Conservation (phyloP, 2,797 vertebrate species). For the Ctenopoma kingsleyae region DNA sequence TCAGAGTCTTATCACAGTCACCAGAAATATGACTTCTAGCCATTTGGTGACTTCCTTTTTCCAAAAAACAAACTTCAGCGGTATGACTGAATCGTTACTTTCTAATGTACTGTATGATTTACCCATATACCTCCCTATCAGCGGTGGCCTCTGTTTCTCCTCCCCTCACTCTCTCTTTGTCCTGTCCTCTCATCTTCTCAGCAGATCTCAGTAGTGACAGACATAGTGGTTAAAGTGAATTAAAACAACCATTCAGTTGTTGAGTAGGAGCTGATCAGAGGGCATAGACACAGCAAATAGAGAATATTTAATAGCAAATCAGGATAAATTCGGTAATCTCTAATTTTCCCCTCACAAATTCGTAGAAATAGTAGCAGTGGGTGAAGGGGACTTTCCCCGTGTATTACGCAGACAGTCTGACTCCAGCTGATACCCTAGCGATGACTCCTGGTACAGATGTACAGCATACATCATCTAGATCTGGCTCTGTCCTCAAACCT, state of each 20-base stretch:
- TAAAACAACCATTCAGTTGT: no score
- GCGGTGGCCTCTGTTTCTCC: slow-evolving; percentile 21
- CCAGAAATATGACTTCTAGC: slow-evolving; percentile 20
- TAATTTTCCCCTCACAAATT: slow-evolving; percentile 19
- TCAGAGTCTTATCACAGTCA: not conserved
- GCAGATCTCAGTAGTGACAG: slow-evolving; percentile 36
- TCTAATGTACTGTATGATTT: slow-evolving; percentile 11
- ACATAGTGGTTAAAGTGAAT: slow-evolving; percentile 1
- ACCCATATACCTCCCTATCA: not conserved
- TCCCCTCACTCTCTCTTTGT: not conserved
- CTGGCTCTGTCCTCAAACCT: slow-evolving; percentile 19
- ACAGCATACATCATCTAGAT: slow-evolving; percentile 29
- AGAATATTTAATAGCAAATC: slow-evolving; percentile 22
- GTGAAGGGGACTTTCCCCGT: slow-evolving; percentile 45
- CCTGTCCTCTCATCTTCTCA: slow-evolving; percentile 23
- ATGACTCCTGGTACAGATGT: slow-evolving; percentile 40
- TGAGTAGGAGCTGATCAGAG: slow-evolving; percentile 15
- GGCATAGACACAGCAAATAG: slow-evolving; percentile 39
- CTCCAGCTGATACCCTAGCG: slow-evolving; percentile 55
- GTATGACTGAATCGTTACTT: not conserved
- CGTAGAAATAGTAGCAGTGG: slow-evolving; percentile 15
- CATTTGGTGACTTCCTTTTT: slow-evolving; percentile 18
- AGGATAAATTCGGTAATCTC: slow-evolving; percentile 39
- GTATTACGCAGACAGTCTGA: slow-evolving; percentile 67
- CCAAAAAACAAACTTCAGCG: not conserved